phyloP scores from a whole-genome alignment of 2,113 vertebrate genomes.

The Octodon degus region DNA sequence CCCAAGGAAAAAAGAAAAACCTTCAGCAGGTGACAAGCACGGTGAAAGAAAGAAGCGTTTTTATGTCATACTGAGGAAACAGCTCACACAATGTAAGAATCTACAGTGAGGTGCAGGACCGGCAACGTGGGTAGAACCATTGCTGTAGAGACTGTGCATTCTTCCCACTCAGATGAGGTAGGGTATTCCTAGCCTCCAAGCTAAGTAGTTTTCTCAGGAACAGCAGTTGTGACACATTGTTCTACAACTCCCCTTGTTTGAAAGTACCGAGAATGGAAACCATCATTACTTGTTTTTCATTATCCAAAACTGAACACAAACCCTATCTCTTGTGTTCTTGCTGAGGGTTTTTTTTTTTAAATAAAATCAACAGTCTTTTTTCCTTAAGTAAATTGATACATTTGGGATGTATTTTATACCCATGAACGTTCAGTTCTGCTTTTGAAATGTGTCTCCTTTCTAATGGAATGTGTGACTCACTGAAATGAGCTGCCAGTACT shows the following conservation, averaged over 20 bases:
- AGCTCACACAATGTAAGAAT: neutral
- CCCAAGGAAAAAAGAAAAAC: neutral
- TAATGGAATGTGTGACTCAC: neutral
- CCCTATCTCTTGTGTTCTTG: accelerated
- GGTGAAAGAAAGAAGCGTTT: neutral
- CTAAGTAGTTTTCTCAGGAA: neutral
- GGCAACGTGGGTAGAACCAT: neutral
- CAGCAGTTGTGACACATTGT: neutral
- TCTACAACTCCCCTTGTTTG: neutral
- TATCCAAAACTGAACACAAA: neutral
- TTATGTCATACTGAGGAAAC: neutral
- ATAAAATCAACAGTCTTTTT: neutral
- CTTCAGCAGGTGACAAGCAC: neutral
- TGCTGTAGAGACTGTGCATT: neutral
- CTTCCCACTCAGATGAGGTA: neutral
- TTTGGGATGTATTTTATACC: neutral
- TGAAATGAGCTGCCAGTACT: neutral
- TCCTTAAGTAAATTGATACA: neutral
- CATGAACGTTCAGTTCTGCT: neutral
- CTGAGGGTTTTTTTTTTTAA: neutral
- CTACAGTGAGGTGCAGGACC: neutral
- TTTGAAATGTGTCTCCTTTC: neutral
- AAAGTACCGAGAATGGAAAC: neutral
- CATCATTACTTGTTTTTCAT: neutral
- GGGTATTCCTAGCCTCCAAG: neutral